Percentiles rank a stretch among this genome's conserved stretches.
These are phyloP conservation scores for Lasioglossum vierecki DNA, from an alignment of 2,888 invertebrate genomes.

Conservation along the genomic window DNA sequence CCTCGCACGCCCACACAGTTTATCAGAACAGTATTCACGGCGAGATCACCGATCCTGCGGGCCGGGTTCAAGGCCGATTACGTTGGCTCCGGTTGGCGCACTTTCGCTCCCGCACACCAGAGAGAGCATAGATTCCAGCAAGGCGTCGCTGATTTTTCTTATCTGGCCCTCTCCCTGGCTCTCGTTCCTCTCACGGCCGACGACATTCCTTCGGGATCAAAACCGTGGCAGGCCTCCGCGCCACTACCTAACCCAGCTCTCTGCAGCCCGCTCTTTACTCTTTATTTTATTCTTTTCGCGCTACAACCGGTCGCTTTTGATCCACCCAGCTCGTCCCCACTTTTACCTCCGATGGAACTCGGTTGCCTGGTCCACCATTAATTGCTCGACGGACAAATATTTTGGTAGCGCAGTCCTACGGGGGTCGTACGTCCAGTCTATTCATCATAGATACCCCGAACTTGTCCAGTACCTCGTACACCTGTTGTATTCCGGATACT, in stretches of 20 bases:
- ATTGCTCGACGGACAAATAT: not conserved
- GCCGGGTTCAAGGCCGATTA: constrained; percentile 67
- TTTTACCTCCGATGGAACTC: not conserved
- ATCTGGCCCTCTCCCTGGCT: constrained; percentile 42
- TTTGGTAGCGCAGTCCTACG: not conserved
- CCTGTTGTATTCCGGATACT: no score
- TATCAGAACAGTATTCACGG: constrained; percentile 53
- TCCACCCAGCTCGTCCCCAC: not conserved
- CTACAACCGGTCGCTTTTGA: constrained; percentile 20
- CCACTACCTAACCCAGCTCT: not conserved
- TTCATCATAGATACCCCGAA: no score
- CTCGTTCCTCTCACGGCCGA: constrained; percentile 72
- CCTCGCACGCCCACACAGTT: constrained; percentile 48
- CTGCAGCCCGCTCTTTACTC: not conserved
- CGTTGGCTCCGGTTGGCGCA: constrained; percentile 43
- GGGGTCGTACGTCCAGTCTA: no score
- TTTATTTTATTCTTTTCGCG: constrained; percentile 16
- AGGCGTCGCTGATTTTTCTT: constrained; percentile 49
- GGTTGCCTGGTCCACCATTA: not conserved
- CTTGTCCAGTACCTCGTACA: no score
- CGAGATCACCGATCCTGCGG: constrained; percentile 67
- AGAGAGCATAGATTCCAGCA: constrained; percentile 46
- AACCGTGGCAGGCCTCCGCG: constrained; percentile 48
- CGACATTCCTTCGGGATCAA: constrained; percentile 75
- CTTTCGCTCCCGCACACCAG: constrained; percentile 50